Evolutionary conservation across 2,797 vertebrate genomes (phyloP).

Genomic region (Gambelia wislizenii): DNA sequence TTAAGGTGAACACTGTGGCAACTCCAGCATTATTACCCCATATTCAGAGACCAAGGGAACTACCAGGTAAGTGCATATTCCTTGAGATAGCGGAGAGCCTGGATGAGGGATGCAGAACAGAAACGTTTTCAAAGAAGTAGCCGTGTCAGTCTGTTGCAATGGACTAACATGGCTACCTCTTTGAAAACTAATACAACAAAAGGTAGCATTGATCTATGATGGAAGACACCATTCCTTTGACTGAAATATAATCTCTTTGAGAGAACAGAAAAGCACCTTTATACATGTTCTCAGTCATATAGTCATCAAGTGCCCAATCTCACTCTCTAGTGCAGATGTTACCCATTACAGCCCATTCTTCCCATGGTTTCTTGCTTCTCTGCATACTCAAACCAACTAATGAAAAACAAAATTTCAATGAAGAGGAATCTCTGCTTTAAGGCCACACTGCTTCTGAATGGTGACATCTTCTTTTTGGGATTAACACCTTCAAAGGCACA

Average conservation of each 20-base stretch:
- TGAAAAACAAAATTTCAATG: not conserved
- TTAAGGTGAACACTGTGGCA: not conserved
- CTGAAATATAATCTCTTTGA: too few relatives aligned
- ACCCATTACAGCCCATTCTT: not conserved
- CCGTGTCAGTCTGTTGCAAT: too few relatives aligned
- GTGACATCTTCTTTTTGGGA: not conserved
- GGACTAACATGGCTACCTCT: too few relatives aligned
- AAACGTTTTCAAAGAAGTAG: not conserved
- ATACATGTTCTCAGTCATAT: not conserved
- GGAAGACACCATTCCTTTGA: too few relatives aligned
- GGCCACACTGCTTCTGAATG: not conserved
- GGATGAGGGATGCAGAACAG: not conserved
- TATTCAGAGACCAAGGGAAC: not conserved
- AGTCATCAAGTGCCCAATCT: not conserved
- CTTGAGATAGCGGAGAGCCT: not conserved
- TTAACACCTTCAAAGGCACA: not conserved
- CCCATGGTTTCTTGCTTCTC: not conserved
- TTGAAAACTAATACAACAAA: too few relatives aligned
- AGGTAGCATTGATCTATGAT: too few relatives aligned
- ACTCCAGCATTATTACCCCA: not conserved
- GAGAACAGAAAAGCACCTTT: not conserved
- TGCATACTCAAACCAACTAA: not conserved
- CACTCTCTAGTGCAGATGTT: not conserved
- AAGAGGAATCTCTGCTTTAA: not conserved
- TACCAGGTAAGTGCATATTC: not conserved